A percentile compares a stretch with the other conserved stretches of the same genome.
Evolutionary conservation across 2,797 vertebrate genomes (phyloP).

Genomic region (Podarcis lilfordi): DNA sequence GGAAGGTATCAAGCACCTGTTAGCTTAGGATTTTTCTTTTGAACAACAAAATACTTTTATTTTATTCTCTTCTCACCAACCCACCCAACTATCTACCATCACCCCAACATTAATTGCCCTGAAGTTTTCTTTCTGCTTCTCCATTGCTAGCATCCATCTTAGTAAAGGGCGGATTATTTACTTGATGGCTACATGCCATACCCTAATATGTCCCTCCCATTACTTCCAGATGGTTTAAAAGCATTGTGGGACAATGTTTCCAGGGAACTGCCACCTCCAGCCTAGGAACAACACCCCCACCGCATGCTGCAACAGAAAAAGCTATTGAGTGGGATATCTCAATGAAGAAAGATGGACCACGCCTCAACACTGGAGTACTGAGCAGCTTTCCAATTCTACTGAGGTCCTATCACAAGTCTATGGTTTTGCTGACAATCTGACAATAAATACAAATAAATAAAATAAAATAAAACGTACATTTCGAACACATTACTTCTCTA

Average conservation of each 20-base stretch:
- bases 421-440: neutral
- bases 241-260: neutral
- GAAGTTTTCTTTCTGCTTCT: neutral
- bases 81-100: neutral
- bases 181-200: neutral
- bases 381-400: neutral
- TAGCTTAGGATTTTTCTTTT: neutral
- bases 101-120: neutral
- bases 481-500: neutral
- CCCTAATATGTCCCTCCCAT: neutral
- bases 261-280: neutral
- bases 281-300: neutral
- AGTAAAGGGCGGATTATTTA: neutral
- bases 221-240: neutral
- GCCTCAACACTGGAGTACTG: neutral
- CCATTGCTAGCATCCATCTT: neutral
- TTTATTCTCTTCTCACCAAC: neutral
- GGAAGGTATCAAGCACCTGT: neutral
- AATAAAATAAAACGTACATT: neutral
- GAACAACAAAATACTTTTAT: neutral
- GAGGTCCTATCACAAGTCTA: neutral
- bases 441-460: neutral
- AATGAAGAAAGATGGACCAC: neutral
- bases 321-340: neutral
- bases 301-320: neutral